Percentiles rank a stretch among this genome's conserved stretches.
Evolutionary conservation across 2,113 vertebrate species (phyloP).

Genomic region (Hyperoodon ampullatus): DNA sequence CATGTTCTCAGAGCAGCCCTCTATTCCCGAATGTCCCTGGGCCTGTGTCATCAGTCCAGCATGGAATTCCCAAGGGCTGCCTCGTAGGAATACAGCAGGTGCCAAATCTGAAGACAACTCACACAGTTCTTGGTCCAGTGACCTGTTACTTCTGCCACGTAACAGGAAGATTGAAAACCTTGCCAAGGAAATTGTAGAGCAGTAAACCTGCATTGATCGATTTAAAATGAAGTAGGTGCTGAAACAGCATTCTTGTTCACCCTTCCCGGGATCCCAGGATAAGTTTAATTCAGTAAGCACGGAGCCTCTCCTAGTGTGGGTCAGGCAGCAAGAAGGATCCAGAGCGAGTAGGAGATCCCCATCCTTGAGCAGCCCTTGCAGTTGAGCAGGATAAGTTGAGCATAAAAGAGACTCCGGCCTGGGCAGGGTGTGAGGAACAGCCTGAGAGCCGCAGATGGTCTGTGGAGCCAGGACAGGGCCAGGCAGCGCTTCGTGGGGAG

Average conservation of each 20-base stretch:
- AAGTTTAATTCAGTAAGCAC: background rate
- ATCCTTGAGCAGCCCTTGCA: background rate
- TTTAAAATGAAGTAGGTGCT: background rate
- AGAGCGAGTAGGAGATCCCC: accelerated
- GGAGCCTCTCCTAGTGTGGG: accelerated
- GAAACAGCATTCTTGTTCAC: accelerated
- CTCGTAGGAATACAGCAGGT: background rate
- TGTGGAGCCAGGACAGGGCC: accelerated
- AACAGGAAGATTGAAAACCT: background rate
- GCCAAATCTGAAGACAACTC: background rate
- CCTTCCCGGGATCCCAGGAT: accelerated
- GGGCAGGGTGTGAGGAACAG: accelerated
- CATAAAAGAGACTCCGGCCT: background rate
- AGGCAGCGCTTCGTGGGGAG: background rate
- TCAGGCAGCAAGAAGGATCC: background rate
- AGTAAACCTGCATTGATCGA: accelerated
- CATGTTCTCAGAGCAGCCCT: background rate
- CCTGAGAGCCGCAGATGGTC: accelerated
- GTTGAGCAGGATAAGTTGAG: background rate
- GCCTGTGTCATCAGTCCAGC: background rate
- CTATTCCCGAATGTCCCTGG: background rate
- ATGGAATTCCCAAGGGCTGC: accelerated
- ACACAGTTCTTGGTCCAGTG: background rate
- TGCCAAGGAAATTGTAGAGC: background rate
- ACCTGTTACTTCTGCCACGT: background rate